Base-by-base conservation (phyloP, 2,113 vertebrate species). In the Marmota monax region DNA sequence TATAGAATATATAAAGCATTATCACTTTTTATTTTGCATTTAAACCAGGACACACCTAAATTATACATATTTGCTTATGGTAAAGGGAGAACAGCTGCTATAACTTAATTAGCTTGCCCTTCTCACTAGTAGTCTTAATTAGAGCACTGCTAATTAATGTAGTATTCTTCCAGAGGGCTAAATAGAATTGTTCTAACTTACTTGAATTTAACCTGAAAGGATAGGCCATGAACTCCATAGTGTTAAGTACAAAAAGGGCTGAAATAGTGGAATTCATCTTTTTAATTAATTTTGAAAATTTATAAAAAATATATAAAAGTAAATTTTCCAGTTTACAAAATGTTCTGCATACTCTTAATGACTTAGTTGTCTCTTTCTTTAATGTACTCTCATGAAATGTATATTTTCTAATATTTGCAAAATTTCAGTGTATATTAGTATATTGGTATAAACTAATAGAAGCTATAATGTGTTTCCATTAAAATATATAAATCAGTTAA, bases 101-200 rank as follows among this genome's bases (percentile, higher is more conserved):
- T 91, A 95, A 96, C 63, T 96, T 96, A 96, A 96, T 97, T 96
- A 96, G n/a, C 56, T 90, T 92, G 63, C 74, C 78, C 85, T 96
- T 88, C 42, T 91, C 74, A 86, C 63, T 65, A 58, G 74, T 65
- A 94, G 42, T 32, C 42, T 88, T 88, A 96, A 97, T 94, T 91
- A 94, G 78, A 74, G 53, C 82, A 90, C 51, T 22, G 27, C 78
- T 94, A 86, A 97, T 96, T 97, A 95, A 82, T 70, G 37, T 61
- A 76, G 61, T 92, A 78, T 96, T 94, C 73, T 94, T 96, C 90
- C 53, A 83, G 72, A 95, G 37, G 80, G 85, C 92, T 92, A 88
- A 89, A 56, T 67, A 74, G 73, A 97, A 94, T 65, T 69, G 53
- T 45, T 91, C 6, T 90, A 74, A 83, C 53, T 94, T 78, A 94